Evolutionary conservation across 2,888 invertebrate species (phyloP).

Genomic region (Harpagoxenus sublaevis): DNA sequence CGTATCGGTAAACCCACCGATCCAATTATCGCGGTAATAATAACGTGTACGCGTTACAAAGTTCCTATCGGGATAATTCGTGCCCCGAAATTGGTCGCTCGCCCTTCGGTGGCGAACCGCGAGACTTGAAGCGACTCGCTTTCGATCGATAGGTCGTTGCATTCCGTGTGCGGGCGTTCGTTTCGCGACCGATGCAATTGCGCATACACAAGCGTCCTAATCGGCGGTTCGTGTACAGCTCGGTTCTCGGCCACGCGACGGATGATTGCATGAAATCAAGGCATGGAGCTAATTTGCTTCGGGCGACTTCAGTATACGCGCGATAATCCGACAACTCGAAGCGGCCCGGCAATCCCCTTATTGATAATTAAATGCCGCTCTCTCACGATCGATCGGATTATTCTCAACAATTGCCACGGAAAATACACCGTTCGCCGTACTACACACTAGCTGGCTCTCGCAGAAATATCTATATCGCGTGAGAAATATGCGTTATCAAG

Average conservation of each 20-base stretch:
- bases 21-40: constrained; percentile 35
- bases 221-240: constrained; percentile 45
- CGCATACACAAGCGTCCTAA: constrained; percentile 55
- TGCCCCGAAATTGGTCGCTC: constrained; percentile 43
- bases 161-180: constrained; percentile 55
- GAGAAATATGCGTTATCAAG: constrained; percentile 20
- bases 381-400: constrained; percentile 46
- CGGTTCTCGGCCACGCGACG: constrained; percentile 29
- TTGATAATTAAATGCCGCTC: constrained; percentile 47
- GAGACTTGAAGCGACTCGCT: constrained; percentile 49
- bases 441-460: not conserved
- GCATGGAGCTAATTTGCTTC: constrained; percentile 35
- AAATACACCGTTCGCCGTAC: not conserved
- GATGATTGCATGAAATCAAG: constrained; percentile 55
- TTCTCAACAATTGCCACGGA: constrained; percentile 30
- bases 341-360: constrained; percentile 27
- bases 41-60: constrained; percentile 34
- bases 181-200: constrained; percentile 57
- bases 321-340: constrained; percentile 53
- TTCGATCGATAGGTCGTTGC: constrained; percentile 57
- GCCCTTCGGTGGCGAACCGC: constrained; percentile 34
- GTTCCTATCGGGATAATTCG: constrained; percentile 37
- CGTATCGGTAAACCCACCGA: constrained; percentile 12
- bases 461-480: constrained; percentile 33
- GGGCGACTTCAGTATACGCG: constrained; percentile 44